Conservation (phyloP, 1,140 invertebrate genomes). For the Aphelenchoides besseyi region DNA sequence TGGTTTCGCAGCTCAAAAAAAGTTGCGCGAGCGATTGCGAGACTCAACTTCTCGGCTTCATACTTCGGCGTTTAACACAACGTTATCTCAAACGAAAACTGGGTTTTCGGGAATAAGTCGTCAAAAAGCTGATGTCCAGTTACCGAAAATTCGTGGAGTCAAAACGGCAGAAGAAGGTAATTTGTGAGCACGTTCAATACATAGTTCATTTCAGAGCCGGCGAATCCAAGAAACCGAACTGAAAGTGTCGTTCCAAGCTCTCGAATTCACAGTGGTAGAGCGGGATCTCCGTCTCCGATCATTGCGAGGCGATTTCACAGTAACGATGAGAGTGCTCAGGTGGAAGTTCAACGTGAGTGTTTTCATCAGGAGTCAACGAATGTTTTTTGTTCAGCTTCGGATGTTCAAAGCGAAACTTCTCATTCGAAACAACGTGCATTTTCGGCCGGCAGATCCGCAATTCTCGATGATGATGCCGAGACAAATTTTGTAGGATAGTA, state of each 20-base stretch:
- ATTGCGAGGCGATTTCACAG: constrained; percentile 12
- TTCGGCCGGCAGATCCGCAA: constrained; percentile 5
- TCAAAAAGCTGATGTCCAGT: background rate
- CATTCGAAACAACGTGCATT: constrained; percentile 15
- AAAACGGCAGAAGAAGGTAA: background rate
- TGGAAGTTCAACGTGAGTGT: constrained; percentile 15
- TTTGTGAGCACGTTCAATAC: background rate
- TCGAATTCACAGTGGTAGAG: constrained; percentile 7
- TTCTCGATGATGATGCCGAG: constrained; percentile 4
- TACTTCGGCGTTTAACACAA: background rate
- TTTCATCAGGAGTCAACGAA: background rate
- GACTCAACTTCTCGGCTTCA: background rate
- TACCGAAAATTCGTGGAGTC: background rate
- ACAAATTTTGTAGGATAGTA: background rate
- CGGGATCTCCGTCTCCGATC: constrained; percentile 9
- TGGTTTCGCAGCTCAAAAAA: constrained; percentile 15
- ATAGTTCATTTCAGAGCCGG: background rate
- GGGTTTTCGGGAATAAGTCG: background rate
- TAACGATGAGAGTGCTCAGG: background rate
- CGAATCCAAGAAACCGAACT: background rate
- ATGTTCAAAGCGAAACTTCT: constrained; percentile 4
- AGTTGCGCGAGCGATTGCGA: background rate
- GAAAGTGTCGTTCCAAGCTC: background rate
- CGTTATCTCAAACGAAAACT: background rate
- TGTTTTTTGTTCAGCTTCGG: constrained; percentile 10